Evolutionary conservation across 2,888 invertebrate species (phyloP), one percentile per base, ranked within the genome.

Genomic region (Caenorhabditis plicata): DNA sequence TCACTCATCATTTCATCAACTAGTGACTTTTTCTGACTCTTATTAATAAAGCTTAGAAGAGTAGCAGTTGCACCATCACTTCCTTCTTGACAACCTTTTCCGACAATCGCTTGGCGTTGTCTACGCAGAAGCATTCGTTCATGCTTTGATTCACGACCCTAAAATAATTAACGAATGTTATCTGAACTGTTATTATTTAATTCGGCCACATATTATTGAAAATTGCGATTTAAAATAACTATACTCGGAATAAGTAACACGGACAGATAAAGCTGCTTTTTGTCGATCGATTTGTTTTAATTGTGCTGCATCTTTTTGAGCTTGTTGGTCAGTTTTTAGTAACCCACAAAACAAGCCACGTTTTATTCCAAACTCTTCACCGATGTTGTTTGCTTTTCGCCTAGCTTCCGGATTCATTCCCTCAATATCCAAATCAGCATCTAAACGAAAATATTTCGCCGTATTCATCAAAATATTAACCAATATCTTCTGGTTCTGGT

Each of bases 221-320:
- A 41, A 20, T 20, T 35, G 8, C 8, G n/a, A n/a, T 11, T 8
- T 35, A n/a, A 11, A 7, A 8, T 11, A 35, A 35, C 8, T 17
- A 4, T 32, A 43, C 43, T 32, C 32, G 11, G 32, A 19, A 31
- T 13, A 43, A 19, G n/a, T 9, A 15, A 35, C 39, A 58, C 58
- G 58, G 52, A 78, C 78, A 56, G 78, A 69, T 19, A 77, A 61
- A 32, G 71, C 58, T 33, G 68, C 62, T 50, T 78, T 77, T 48
- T 76, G 76, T 33, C 73, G 65, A 45, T 78, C 78, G 50, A 78
- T 76, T 44, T 75, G 71, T 54, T 68, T 73, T 17, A 78, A 52
- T 43, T 75, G 67, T 4, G 71, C 72, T 11, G 65, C 64, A 27
- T 75, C 73, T 27, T 51, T 39, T 53, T 70, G 60, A 22, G 74